These are phyloP conservation scores for Tetragonula clypearis DNA, from an alignment of 1,140 invertebrate species.

Conservation along the genomic window DNA sequence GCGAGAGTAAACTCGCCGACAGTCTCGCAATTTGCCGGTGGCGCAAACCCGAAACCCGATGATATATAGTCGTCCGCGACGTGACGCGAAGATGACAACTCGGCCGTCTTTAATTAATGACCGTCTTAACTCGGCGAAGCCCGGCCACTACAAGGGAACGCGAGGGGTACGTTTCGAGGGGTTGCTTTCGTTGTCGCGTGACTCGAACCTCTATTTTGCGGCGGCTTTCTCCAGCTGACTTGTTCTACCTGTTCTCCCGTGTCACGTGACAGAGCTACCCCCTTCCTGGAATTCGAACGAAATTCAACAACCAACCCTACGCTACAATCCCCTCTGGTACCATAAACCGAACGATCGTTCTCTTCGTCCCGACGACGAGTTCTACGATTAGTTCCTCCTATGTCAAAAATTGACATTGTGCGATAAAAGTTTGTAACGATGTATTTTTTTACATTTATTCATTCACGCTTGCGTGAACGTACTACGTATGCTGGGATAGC, in stretches of 20 bases:
- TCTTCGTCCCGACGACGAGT: neutral
- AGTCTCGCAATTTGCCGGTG: neutral
- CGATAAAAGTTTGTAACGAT: too few relatives aligned
- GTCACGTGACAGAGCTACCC: conserved; percentile 27
- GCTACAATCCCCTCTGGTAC: neutral
- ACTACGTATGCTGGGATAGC: too few relatives aligned
- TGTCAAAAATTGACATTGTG: too few relatives aligned
- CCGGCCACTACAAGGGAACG: neutral
- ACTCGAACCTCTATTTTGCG: conserved; percentile 53
- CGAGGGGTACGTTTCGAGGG: conserved; percentile 31
- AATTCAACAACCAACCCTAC: neutral
- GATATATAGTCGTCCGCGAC: conserved; percentile 11
- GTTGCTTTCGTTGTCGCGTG: conserved; percentile 55
- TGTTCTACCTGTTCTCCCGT: conserved; percentile 37
- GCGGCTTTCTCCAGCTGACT: conserved; percentile 41
- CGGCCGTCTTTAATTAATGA: conserved; percentile 62
- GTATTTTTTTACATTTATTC: too few relatives aligned
- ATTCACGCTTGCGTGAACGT: too few relatives aligned
- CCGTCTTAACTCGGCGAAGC: conserved; percentile 37
- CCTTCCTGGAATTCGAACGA: conserved; percentile 24
- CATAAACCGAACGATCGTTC: neutral
- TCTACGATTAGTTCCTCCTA: neutral
- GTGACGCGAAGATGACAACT: conserved; percentile 58
- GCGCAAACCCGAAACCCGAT: conserved; percentile 3
- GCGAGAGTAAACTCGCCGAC: neutral